These are phyloP conservation scores for Cantharis lateralis DNA, from an alignment of 2,888 invertebrate genomes.

Conservation along the genomic window DNA sequence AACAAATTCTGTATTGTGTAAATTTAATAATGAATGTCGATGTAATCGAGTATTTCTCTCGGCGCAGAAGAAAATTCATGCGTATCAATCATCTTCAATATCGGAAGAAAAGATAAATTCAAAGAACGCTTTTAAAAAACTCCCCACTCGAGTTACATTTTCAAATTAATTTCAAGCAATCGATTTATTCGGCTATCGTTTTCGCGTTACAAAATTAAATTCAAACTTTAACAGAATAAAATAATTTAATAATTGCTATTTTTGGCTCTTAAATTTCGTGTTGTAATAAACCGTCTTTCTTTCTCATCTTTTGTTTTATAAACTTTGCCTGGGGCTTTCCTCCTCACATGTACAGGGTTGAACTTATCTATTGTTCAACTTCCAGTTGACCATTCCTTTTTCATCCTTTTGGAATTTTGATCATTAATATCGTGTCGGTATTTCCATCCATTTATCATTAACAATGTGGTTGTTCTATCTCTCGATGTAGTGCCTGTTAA, in stretches of 20 bases:
- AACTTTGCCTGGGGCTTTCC: too few species aligned
- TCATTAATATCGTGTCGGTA: not conserved
- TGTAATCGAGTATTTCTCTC: conserved; percentile 13
- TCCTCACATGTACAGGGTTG: too few species aligned
- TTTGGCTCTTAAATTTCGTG: not conserved
- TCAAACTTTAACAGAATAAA: not conserved
- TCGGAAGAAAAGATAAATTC: conserved; percentile 11
- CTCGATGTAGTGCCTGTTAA: not conserved
- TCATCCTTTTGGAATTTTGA: not conserved
- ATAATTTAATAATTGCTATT: not conserved
- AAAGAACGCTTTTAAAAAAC: not conserved
- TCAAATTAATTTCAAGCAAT: not conserved
- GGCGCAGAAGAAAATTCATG: conserved; percentile 3
- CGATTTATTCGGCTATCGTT: not conserved
- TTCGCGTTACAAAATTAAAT: not conserved
- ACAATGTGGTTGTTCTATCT: not conserved
- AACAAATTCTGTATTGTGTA: conserved; percentile 18
- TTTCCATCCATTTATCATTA: not conserved
- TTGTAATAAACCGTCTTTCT: too few species aligned
- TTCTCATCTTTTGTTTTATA: too few species aligned
- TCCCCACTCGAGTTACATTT: not conserved
- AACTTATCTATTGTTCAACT: too few species aligned
- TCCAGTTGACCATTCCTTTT: not conserved
- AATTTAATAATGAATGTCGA: conserved; percentile 19
- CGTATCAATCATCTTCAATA: not conserved